Percentiles rank a stretch among this genome's conserved stretches.
Evolutionary conservation across 1,140 invertebrate genomes (phyloP).

Genomic region (Tribolium castaneum): DNA sequence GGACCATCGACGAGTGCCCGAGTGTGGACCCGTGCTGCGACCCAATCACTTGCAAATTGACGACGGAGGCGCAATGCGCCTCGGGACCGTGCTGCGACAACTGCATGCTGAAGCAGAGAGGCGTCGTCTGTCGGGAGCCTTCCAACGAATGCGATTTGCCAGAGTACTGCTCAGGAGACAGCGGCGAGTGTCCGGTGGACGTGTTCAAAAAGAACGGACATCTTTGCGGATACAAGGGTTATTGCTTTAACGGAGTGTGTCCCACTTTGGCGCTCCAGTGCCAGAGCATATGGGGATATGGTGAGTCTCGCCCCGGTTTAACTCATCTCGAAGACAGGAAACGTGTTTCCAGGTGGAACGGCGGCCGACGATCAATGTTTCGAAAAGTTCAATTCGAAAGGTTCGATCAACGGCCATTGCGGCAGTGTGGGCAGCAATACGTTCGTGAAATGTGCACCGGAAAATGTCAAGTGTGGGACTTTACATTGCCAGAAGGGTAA

Average conservation of each 20-base stretch:
- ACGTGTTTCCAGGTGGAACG: conserved; percentile 68
- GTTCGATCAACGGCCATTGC: conserved; percentile 93
- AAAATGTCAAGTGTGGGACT: conserved; percentile 89
- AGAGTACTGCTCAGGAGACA: conserved; percentile 88
- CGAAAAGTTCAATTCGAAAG: conserved; percentile 93
- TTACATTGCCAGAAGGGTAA: conserved; percentile 90
- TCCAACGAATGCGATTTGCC: conserved; percentile 94
- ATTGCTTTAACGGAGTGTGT: conserved; percentile 92
- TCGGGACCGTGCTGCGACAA: conserved; percentile 91
- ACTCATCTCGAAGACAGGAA: background rate
- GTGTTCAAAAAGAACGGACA: conserved; percentile 92
- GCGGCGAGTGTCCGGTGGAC: conserved; percentile 88
- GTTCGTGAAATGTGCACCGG: conserved; percentile 86
- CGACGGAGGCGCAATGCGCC: conserved; percentile 91
- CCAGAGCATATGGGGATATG: conserved; percentile 89
- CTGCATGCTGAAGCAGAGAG: conserved; percentile 74
- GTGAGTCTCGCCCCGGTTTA: conserved; percentile 39
- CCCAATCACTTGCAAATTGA: conserved; percentile 93
- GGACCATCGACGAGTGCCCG: conserved; percentile 86
- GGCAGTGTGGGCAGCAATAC: conserved; percentile 80
- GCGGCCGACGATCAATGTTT: conserved; percentile 88
- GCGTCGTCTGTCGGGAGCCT: conserved; percentile 83
- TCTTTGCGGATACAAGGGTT: conserved; percentile 73
- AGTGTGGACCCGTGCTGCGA: conserved; percentile 93
- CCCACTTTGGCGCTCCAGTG: conserved; percentile 90